These are phyloP conservation scores for Drosophila kohkoa DNA, from an alignment of 1,140 invertebrate species.

Conservation along the genomic window DNA sequence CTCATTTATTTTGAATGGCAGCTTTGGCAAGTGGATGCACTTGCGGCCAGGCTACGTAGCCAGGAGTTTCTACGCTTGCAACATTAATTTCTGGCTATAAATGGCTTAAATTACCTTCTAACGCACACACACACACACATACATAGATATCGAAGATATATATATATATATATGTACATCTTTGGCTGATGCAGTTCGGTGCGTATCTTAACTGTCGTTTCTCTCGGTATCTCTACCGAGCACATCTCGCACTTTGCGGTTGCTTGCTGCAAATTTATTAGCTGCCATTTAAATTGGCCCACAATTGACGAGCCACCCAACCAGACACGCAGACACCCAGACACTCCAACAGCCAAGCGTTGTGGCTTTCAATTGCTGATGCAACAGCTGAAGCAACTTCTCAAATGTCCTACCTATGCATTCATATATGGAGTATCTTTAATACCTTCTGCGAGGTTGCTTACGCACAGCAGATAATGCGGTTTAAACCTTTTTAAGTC, in stretches of 20 bases:
- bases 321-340: slow-evolving; percentile 16
- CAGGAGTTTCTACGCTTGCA: slow-evolving; percentile 33
- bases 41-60: slow-evolving; percentile 60
- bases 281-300: slow-evolving; percentile 56
- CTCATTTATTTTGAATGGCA: slow-evolving; percentile 82
- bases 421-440: not conserved
- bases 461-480: slow-evolving; percentile 28
- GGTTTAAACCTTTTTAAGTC: not conserved
- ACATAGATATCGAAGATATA: slow-evolving; percentile 16
- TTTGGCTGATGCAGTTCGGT: slow-evolving; percentile 26
- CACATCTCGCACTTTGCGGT: slow-evolving; percentile 30
- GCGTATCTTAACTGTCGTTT: slow-evolving; percentile 47
- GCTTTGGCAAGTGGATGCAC: slow-evolving; percentile 67
- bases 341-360: slow-evolving; percentile 3
- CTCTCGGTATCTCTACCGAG: slow-evolving; percentile 30
- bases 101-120: slow-evolving; percentile 64
- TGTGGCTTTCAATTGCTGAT: slow-evolving; percentile 56
- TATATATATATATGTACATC: slow-evolving; percentile 9
- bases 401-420: slow-evolving; percentile 15
- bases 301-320: slow-evolving; percentile 37
- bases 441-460: slow-evolving; percentile 22
- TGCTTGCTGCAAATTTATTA: slow-evolving; percentile 57
- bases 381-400: slow-evolving; percentile 32
- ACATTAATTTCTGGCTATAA: slow-evolving; percentile 66
- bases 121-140: slow-evolving; percentile 36